phyloP scores from a whole-genome alignment of 92 coral and sea anemone species.

The Muricea muricata region DNA sequence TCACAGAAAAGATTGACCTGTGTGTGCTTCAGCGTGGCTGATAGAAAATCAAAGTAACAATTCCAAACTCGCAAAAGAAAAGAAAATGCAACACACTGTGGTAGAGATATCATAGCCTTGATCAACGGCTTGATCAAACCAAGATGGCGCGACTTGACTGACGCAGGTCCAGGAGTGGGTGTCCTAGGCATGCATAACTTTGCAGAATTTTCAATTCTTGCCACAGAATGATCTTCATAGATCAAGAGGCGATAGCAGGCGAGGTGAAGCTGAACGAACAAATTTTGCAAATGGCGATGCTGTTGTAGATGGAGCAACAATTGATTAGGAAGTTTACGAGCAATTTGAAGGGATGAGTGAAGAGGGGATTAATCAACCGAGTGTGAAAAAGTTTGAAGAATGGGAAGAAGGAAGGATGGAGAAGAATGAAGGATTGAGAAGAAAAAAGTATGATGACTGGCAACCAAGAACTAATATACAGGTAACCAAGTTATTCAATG shows the following conservation, averaged over 20 bases:
- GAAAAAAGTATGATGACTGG: neutral
- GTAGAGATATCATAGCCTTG: neutral
- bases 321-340: slow-evolving; percentile 36
- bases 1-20: no score
- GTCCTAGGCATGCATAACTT: slow-evolving; percentile 38
- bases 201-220: slow-evolving; percentile 42
- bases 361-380: slow-evolving; percentile 13
- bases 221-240: slow-evolving; percentile 42
- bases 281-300: neutral
- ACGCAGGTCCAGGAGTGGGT: slow-evolving; percentile 48
- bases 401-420: slow-evolving; percentile 44
- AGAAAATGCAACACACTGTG: neutral
- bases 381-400: slow-evolving; percentile 52
- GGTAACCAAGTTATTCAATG: no score
- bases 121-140: slow-evolving; percentile 36
- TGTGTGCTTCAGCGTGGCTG: no score
- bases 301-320: slow-evolving; percentile 23
- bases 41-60: neutral
- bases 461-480: neutral
- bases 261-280: slow-evolving; percentile 49
- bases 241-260: slow-evolving; percentile 53
- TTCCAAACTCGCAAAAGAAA: neutral
- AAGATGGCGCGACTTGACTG: slow-evolving; percentile 46
- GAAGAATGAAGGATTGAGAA: slow-evolving; percentile 2
- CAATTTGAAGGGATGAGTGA: slow-evolving; percentile 43